phyloP scores from a whole-genome alignment of 2,888 invertebrate genomes.

The Drosophila atripex region DNA sequence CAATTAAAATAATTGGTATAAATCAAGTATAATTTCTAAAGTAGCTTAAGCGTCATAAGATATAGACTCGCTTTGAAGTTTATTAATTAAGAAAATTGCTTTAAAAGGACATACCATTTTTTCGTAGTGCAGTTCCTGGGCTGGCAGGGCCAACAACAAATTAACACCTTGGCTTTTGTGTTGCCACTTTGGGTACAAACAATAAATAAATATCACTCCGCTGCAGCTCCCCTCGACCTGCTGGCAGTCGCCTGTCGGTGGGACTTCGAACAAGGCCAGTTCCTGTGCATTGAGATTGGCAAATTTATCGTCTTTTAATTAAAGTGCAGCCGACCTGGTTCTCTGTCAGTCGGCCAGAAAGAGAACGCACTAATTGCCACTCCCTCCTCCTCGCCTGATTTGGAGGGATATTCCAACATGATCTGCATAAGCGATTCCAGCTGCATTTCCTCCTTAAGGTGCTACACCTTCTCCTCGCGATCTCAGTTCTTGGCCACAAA shows the following conservation, averaged over 20 bases:
- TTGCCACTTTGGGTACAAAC: slow-evolving; percentile 81
- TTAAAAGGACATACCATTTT: not conserved
- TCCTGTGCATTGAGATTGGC: slow-evolving; percentile 59
- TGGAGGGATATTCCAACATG: slow-evolving; percentile 32
- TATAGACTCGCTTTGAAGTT: not conserved
- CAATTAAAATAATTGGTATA: not conserved
- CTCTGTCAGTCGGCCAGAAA: slow-evolving; percentile 61
- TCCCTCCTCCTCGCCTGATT: slow-evolving; percentile 45
- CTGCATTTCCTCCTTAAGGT: slow-evolving; percentile 41
- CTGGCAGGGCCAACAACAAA: slow-evolving; percentile 72
- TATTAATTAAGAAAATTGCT: not conserved
- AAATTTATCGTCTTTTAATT: slow-evolving; percentile 84
- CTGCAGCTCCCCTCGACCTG: slow-evolving; percentile 15
- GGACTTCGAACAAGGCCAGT: slow-evolving; percentile 31
- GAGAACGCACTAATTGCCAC: slow-evolving; percentile 68
- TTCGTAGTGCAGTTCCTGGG: slow-evolving; percentile 8
- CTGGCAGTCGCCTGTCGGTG: slow-evolving; percentile 58
- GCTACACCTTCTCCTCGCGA: slow-evolving; percentile 30
- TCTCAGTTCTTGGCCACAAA: slow-evolving; percentile 40
- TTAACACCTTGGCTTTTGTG: slow-evolving; percentile 81
- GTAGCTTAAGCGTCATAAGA: not conserved
- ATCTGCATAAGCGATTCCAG: slow-evolving; percentile 36
- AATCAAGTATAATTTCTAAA: not conserved
- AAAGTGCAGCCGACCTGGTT: slow-evolving; percentile 81
- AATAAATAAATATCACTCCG: slow-evolving; percentile 80